Evolutionary conservation across 2,113 vertebrate genomes (phyloP), one percentile per base, ranked within the genome.

Genomic region (Tursiops truncatus): DNA sequence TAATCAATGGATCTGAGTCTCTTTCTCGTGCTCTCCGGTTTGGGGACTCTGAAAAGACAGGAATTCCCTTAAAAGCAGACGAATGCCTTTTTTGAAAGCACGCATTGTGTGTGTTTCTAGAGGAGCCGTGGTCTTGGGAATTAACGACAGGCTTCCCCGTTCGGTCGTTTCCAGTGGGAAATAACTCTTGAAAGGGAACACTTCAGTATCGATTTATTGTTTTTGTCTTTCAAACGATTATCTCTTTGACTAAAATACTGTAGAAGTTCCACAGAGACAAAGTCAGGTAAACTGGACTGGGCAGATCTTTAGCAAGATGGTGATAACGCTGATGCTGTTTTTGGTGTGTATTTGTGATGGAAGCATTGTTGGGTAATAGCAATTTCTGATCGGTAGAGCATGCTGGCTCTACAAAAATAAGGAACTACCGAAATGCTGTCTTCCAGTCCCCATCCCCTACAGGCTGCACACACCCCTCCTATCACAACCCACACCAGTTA

Each of bases 31-130:
- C 85, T 97, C 89, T 97, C 71, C 6, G 94, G 87, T 65, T 93
- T 95, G 86, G 95, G 98, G 97, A 98, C 98, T 98, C 98, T 98
- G 98, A 93, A 98, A 98, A 98, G 98, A 97, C 97, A 95, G 94
- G 95, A 97, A 97, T 96, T 86, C 97, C 90, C 95, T 92, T 97
- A 96, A 97, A 98, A 97, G 91, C 93, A 87, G 81, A 73, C 53
- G 90, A 92, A 96, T 96, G 97, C 89, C 92, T 86, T 74, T 92
- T 91, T 96, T 97, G 92, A 96, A 83, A 91, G 96, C 95, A 88
- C 91, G 94, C 93, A 96, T 97, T 97, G 97, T 97, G 98, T 95
- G 89, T 90, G 89, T 95, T 87, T 95, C 94, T 56, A 79, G 92
- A 92, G 87, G 88, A 98, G 97, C 84, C 44, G 1, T 63, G 91